Conservation (phyloP, 2,113 vertebrate species). For the Oncorhynchus nerka region DNA sequence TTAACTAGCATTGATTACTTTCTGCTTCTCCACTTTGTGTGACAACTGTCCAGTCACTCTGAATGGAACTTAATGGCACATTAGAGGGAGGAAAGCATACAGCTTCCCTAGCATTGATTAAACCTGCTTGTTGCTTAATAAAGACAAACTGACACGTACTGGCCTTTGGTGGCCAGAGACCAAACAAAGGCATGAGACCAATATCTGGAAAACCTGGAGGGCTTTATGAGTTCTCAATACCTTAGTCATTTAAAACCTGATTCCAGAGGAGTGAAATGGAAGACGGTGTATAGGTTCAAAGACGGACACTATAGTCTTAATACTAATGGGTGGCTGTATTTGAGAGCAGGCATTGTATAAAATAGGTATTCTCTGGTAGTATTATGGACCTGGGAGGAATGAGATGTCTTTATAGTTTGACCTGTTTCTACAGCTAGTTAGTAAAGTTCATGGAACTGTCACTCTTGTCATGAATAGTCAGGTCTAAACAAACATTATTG, state of each 20-base stretch:
- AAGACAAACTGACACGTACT: conserved; percentile 78
- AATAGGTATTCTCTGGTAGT: not conserved
- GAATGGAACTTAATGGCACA: conserved; percentile 90
- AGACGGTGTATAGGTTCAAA: not conserved
- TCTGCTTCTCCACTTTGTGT: conserved; percentile 86
- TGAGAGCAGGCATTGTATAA: not conserved
- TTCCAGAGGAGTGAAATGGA: not conserved
- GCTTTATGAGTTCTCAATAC: not conserved
- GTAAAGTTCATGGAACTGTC: not conserved
- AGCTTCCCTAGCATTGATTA: conserved; percentile 73
- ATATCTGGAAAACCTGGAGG: conserved; percentile 29
- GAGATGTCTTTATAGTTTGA: not conserved
- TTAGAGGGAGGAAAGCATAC: conserved; percentile 79
- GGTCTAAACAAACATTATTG: too few species aligned
- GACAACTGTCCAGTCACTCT: conserved; percentile 91
- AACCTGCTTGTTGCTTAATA: conserved; percentile 79
- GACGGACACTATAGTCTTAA: not conserved
- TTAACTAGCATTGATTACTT: conserved; percentile 97
- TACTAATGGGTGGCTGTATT: not conserved
- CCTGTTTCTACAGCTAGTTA: not conserved
- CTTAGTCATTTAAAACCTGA: not conserved
- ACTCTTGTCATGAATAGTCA: not conserved
- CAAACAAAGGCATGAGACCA: conserved; percentile 42
- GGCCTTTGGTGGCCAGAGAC: conserved; percentile 57
- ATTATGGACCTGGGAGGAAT: not conserved